A percentile compares a stretch with the other conserved stretches of the same genome.
phyloP scores from a whole-genome alignment of 1,140 invertebrate species.

The Neodiprion fabricii region DNA sequence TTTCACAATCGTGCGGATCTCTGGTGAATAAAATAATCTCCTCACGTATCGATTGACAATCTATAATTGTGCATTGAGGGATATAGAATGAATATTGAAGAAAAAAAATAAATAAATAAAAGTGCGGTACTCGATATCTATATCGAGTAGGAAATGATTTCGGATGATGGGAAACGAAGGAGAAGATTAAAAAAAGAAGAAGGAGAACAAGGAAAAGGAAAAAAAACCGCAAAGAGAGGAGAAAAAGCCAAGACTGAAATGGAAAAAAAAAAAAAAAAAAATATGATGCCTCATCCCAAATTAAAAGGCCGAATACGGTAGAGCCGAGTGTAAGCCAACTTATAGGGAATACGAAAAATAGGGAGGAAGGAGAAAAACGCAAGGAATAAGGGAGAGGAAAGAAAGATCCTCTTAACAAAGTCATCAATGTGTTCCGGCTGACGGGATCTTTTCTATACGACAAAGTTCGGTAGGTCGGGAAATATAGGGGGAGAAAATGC shows the following conservation, averaged over 20 bases:
- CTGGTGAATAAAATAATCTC: too few species aligned
- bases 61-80: too few species aligned
- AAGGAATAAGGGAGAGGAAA: constrained; percentile 19
- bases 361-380: constrained; percentile 8
- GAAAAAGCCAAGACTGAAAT: background rate
- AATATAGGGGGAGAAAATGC: background rate
- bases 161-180: too few species aligned
- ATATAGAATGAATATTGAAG: too few species aligned
- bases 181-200: too few species aligned
- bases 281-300: background rate
- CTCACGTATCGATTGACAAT: too few species aligned
- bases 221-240: background rate
- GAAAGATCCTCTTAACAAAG: constrained; percentile 26
- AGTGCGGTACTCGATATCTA: too few species aligned
- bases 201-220: too few species aligned
- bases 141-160: too few species aligned
- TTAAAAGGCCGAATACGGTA: background rate
- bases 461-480: background rate
- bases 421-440: constrained; percentile 33
- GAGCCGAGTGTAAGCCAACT: constrained; percentile 17
- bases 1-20: too few species aligned
- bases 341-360: constrained; percentile 23
- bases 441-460: constrained; percentile 24
- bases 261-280: background rate
- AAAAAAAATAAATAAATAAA: too few species aligned